Base-by-base conservation (phyloP, 2,797 vertebrate species). In the Cossypha heuglini region DNA sequence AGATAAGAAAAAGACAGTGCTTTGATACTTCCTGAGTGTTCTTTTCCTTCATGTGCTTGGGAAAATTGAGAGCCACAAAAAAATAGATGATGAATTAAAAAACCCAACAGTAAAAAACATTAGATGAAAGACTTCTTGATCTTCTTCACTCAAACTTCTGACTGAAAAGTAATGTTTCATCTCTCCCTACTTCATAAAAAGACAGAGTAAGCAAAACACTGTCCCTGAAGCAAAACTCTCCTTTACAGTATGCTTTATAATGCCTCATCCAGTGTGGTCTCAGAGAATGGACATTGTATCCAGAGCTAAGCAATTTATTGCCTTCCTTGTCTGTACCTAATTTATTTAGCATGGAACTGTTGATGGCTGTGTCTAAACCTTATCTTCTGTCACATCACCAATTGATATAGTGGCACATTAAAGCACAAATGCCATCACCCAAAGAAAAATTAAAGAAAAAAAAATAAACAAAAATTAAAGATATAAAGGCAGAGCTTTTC, bases 101-200 rank as follows among this genome's bases (percentile, higher is more conserved):
- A 93, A 75, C 1, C 5, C 31, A 90, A 63, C 59, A 88, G 52
- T 84, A 94, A 94, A 89, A 95, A 72, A 58, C 61, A 81, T 51
- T 90, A 83, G 88, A 94, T 95, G 45, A 97, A 97, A 97, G 86
- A 51, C 54, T 87, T 82, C 75, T 94, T 93, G 73, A 80, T 82
- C 89, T 93, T 90, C 93, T 93, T 96, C 69, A 69, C 38, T 93
- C 59, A 63, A 73, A 86, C 43, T 85, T 94, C 78, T 83, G 24
- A 51, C 61, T 92, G 38, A 90, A 94, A 94, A 88, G 66, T 28
- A 94, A 88, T 29, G 42, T 46, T 80, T 86, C 40, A 71, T 93
- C 79, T 90, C 33, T 92, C 64, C 15, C 21, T 49, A 24, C 52
- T 92, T 91, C 82, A 90, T 82, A 93, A 93, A 95, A 96, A 93